phyloP scores from a whole-genome alignment of 92 coral and sea anemone species.

The Nematostella vectensis region DNA sequence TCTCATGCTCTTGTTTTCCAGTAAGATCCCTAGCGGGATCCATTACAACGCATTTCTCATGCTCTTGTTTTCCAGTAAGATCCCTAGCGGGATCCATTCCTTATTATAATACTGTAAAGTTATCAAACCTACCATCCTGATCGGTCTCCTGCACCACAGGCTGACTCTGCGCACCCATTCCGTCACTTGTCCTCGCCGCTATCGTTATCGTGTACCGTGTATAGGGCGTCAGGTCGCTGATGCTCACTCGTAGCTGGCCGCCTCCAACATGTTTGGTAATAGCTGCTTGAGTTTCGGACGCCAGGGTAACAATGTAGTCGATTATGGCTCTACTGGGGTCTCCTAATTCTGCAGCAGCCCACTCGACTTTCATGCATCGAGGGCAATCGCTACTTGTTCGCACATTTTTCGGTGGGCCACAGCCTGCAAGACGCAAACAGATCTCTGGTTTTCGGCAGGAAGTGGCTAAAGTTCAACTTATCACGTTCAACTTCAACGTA shows the following conservation, averaged over 20 bases:
- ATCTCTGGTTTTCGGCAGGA: neutral
- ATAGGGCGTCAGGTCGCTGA: constrained; percentile 38
- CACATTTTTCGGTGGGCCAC: constrained; percentile 50
- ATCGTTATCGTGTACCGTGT: constrained; percentile 42
- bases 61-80: too few relatives aligned
- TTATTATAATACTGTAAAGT: too few relatives aligned
- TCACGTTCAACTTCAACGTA: too few relatives aligned
- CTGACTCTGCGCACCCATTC: constrained; percentile 47
- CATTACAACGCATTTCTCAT: too few relatives aligned
- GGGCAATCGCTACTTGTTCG: constrained; percentile 52
- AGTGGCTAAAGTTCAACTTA: neutral
- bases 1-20: too few relatives aligned
- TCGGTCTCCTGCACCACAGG: constrained; percentile 34
- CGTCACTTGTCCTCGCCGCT: constrained; percentile 49
- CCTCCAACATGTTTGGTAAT: constrained; percentile 25
- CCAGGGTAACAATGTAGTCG: constrained; percentile 45
- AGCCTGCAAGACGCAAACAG: too few relatives aligned
- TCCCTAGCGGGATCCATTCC: too few relatives aligned
- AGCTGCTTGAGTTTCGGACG: constrained; percentile 10
- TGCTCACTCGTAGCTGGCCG: constrained; percentile 4
- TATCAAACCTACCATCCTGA: constrained; percentile 57
- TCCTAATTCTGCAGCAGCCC: constrained; percentile 40
- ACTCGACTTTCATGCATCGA: constrained; percentile 53
- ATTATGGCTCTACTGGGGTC: constrained; percentile 14
- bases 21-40: too few relatives aligned